Percentiles rank a stretch among this genome's conserved stretches.
Evolutionary conservation across 2,797 vertebrate species (phyloP).

Genomic region (Balearica regulorum): DNA sequence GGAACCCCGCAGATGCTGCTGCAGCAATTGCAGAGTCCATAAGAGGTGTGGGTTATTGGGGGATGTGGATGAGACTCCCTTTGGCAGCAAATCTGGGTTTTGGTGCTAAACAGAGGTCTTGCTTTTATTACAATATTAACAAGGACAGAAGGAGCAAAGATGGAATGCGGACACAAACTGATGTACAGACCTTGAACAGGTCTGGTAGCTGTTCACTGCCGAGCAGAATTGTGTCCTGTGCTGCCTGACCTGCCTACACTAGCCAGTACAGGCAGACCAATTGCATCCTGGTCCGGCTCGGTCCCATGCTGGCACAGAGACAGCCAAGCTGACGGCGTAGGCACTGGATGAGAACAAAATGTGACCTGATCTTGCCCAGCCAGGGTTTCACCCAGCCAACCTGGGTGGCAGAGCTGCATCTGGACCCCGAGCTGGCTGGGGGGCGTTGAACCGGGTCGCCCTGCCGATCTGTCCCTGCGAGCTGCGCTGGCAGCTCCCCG

Average conservation of each 20-base stretch:
- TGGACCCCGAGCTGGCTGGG: no score
- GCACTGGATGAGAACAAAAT: no score
- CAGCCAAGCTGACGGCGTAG: no score
- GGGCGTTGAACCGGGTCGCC: fast-evolving
- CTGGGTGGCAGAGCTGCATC: neutral
- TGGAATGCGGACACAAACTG: neutral
- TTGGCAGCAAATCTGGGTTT: neutral
- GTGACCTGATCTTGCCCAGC: neutral
- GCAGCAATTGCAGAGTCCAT: neutral
- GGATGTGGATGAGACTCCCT: neutral
- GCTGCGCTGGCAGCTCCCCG: fast-evolving
- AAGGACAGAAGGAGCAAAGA: no score
- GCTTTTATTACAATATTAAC: neutral
- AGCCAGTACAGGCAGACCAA: neutral
- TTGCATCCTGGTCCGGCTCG: fast-evolving
- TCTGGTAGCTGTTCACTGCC: neutral
- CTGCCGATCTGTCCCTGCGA: neutral
- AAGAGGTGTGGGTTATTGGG: neutral
- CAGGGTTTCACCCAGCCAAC: neutral
- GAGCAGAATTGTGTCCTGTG: neutral
- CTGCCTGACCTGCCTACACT: neutral
- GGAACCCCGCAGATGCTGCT: neutral
- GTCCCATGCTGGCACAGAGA: neutral
- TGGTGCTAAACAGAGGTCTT: neutral
- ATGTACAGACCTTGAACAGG: neutral